Conservation (phyloP, 2,113 vertebrate species). For the Platichthys flesus region DNA sequence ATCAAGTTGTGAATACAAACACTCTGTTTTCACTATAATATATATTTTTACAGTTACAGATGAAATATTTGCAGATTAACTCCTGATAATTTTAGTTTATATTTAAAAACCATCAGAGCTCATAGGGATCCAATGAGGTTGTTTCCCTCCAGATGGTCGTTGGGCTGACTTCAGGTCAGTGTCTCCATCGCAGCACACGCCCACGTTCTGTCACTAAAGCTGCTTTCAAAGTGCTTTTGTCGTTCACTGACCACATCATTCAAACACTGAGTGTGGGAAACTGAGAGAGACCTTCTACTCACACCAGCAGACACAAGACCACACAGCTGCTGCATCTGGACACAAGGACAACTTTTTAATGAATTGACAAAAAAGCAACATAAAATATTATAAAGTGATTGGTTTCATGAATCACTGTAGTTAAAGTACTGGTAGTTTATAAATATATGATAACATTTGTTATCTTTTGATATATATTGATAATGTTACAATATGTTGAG, state of each 20-base stretch:
- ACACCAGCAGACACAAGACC: constrained; percentile 15
- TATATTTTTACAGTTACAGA: neutral
- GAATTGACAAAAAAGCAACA: no score
- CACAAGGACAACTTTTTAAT: neutral
- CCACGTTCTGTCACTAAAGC: neutral
- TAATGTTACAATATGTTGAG: no score
- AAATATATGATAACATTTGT: no score
- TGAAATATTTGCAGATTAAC: neutral
- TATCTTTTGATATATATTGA: no score
- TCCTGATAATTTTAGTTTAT: neutral
- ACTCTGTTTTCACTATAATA: no score
- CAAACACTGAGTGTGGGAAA: constrained; percentile 64
- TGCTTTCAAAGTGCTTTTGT: constrained; percentile 39
- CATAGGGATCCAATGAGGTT: neutral
- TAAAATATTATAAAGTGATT: no score
- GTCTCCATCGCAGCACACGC: neutral
- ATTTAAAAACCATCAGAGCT: neutral
- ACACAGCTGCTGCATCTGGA: constrained; percentile 45
- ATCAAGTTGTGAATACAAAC: no score
- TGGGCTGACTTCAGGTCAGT: neutral
- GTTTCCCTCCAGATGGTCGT: neutral
- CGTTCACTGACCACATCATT: constrained; percentile 47
- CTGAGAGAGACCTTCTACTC: constrained; percentile 46
- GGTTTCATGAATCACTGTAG: no score
- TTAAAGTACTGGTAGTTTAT: no score